Percentiles rank a stretch among this genome's conserved stretches.
phyloP scores from a whole-genome alignment of 2,113 vertebrate species.

The Charadrius vociferus region DNA sequence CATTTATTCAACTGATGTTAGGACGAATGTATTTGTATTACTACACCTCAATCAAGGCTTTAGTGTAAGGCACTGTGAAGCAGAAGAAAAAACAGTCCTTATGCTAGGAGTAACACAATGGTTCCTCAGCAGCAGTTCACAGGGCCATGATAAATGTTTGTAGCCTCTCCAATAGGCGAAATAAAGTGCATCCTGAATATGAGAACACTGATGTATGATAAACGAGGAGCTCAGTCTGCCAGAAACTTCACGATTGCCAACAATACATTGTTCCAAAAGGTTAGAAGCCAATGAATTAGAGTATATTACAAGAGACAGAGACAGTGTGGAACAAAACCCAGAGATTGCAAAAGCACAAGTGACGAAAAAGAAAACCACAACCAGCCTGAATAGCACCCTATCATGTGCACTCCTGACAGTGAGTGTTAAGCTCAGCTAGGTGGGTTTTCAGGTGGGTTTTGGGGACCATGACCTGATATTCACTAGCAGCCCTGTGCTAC shows the following conservation, averaged over 20 bases:
- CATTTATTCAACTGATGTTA: background rate
- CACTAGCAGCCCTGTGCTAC: background rate
- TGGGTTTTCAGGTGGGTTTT: background rate
- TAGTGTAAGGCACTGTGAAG: background rate
- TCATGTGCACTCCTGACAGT: background rate
- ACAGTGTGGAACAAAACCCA: background rate
- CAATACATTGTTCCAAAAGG: background rate
- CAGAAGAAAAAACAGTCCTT: background rate
- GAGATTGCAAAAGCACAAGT: background rate
- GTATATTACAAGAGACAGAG: background rate
- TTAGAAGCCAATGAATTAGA: background rate
- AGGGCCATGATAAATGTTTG: background rate
- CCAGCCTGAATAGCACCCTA: background rate
- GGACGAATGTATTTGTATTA: background rate
- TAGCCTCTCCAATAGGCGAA: background rate
- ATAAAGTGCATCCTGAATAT: background rate
- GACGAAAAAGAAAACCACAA: background rate
- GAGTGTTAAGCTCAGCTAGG: background rate
- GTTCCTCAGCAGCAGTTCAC: background rate
- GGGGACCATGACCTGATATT: background rate
- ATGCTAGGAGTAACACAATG: background rate
- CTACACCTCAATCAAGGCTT: background rate
- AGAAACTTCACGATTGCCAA: background rate
- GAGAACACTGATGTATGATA: background rate
- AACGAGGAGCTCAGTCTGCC: background rate